These are phyloP conservation scores for Pseudotriccus pelzelni DNA, from an alignment of 2,797 vertebrate species.

Conservation along the genomic window DNA sequence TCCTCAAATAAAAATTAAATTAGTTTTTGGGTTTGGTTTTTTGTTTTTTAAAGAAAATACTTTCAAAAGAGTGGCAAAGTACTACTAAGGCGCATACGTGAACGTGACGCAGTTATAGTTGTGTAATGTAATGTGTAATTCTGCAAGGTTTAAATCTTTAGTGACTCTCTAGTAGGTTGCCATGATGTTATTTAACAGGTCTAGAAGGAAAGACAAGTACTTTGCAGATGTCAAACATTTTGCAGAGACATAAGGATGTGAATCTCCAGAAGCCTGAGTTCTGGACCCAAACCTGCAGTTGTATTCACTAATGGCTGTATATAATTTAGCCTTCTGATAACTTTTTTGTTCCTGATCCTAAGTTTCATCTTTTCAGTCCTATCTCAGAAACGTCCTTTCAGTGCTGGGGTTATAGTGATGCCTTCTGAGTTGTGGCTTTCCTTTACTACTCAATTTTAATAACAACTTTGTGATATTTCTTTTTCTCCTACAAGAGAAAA, in stretches of 20 bases:
- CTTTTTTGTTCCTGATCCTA: neutral
- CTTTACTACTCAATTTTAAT: neutral
- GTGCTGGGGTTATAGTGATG: neutral
- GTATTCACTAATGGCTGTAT: neutral
- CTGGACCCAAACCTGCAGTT: neutral
- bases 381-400: neutral
- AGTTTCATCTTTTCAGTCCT: neutral
- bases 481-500: neutral
- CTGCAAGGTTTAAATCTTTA: neutral
- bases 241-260: neutral
- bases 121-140: no score
- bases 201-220: neutral
- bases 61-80: neutral
- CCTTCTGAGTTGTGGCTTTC: neutral
- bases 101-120: neutral
- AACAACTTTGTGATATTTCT: neutral
- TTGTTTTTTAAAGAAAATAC: neutral
- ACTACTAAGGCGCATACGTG: neutral
- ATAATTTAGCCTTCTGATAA: neutral
- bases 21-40: rapidly evolving
- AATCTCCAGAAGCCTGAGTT: neutral
- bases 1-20: neutral
- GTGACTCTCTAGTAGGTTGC: neutral
- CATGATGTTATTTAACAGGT: neutral
- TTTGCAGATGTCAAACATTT: neutral